Conservation (phyloP, 2,888 invertebrate species). For the Chrysomela aeneicollis region DNA sequence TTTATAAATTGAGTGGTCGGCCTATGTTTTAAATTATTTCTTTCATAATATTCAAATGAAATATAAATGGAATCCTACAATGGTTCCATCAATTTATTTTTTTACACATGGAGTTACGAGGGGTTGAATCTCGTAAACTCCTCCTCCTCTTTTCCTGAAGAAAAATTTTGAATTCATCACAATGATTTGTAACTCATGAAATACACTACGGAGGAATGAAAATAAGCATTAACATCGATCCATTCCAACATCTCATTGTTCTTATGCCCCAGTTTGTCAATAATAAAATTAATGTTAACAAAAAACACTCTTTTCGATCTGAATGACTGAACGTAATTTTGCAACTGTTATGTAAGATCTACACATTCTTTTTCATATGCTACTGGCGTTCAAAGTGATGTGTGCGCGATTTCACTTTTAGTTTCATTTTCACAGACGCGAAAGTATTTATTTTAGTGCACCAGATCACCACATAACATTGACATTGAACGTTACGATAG, state of each 20-base stretch:
- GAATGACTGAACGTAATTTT: neutral
- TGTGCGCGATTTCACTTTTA: slow-evolving; percentile 21
- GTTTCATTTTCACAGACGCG: slow-evolving; percentile 18
- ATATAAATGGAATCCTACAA: too few relatives aligned
- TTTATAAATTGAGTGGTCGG: too few relatives aligned
- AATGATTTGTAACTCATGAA: too few relatives aligned
- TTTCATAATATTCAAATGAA: too few relatives aligned
- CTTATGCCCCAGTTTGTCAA: neutral
- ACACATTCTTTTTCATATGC: slow-evolving; percentile 18
- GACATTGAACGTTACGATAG: neutral
- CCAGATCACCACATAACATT: neutral
- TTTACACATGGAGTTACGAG: too few relatives aligned
- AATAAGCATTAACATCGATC: neutral
- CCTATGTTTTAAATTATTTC: too few relatives aligned
- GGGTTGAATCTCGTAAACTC: too few relatives aligned
- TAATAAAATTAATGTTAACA: neutral
- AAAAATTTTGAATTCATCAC: too few relatives aligned
- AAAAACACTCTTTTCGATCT: neutral
- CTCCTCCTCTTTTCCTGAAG: too few relatives aligned
- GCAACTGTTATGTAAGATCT: slow-evolving; percentile 20
- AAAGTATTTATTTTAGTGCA: slow-evolving; percentile 12
- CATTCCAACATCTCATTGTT: neutral
- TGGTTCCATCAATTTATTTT: too few relatives aligned
- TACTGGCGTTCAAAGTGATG: slow-evolving; percentile 1
- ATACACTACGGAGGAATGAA: too few relatives aligned